Evolutionary conservation across 2,888 invertebrate species (phyloP), one percentile per base, ranked within the genome.

Genomic region (Phragmatobia fuliginosa): DNA sequence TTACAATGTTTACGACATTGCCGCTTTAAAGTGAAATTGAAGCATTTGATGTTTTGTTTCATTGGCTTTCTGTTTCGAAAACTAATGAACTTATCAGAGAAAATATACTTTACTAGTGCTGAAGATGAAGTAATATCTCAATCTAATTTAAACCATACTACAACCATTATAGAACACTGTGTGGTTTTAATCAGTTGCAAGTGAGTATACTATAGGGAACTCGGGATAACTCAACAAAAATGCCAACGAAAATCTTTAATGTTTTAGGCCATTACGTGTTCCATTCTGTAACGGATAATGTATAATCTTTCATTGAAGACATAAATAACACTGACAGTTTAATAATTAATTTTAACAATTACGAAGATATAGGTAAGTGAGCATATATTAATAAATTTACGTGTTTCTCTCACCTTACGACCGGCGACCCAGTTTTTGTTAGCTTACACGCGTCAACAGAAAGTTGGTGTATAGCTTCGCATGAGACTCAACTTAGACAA

Each of bases 391-490:
- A 52, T 52, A 11, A 25, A 25, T 52, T 52, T 11, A 25, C 25
- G 25, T 56, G 2, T 56, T 56, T 56, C 28, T 64, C 31, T 31
- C 61, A 65, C 11, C 41, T 32, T 16, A 41, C n/a, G 33, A 31
- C 60, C 32, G 59, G 49, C 59, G 70, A 70, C 70, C 69, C 62
- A 73, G 49, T 73, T 73, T 66, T 68, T 66, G 71, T 58, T 45
- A 67, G 56, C 62, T 68, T 58, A 59, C 66, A 68, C 65, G 67
- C 68, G 62, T 62, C 16, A 28, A 56, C 16, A 28, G 14, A 16
- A 56, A 56, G 28, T 28, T 28, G 6, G 28, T 25, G 28, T 56
- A 16, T 28, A n/a, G 7, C 28, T 56, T 56, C 3, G 6, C 28
- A 56, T 25, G 28, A 56, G 25, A 11, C 14, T 52, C 5, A 56